Evolutionary conservation across 2,113 vertebrate species (phyloP).

Genomic region (Tinamus guttatus): DNA sequence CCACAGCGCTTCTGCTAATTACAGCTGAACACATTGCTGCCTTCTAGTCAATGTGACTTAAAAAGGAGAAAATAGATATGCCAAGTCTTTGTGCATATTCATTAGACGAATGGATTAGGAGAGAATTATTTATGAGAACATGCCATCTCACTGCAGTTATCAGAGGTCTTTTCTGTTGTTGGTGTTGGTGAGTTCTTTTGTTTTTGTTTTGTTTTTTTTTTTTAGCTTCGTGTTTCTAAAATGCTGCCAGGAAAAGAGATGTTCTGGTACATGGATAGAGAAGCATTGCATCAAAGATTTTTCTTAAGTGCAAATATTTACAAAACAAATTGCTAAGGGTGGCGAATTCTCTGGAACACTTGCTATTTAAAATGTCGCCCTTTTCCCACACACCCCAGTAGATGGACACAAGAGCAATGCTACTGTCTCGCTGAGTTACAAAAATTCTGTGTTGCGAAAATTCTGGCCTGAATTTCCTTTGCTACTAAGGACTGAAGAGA

Average conservation of each 20-base stretch:
- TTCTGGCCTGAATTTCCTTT: not conserved
- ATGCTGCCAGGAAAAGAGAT: not conserved
- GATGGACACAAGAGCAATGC: not conserved
- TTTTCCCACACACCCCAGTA: not conserved
- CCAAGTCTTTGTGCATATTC: not conserved
- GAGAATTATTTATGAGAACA: conserved; percentile 6
- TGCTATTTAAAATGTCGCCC: not conserved
- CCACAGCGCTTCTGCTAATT: not conserved
- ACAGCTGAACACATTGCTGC: not conserved
- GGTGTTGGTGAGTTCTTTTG: not conserved
- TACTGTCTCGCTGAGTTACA: not conserved
- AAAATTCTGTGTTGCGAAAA: not conserved
- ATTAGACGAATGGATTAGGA: not conserved
- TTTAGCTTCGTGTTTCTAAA: not conserved
- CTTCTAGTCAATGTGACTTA: conserved; percentile 1
- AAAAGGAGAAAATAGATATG: conserved; percentile 20
- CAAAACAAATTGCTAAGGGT: not conserved
- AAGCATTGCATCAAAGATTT: not conserved
- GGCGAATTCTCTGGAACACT: not conserved
- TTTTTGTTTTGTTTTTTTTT: not conserved
- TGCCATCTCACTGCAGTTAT: not conserved
- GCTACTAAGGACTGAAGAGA: not conserved
- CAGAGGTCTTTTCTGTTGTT: not conserved
- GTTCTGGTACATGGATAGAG: not conserved
- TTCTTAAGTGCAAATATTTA: not conserved